Conservation (phyloP, 2,113 vertebrate species). For the Reinhardtius hippoglossoides region DNA sequence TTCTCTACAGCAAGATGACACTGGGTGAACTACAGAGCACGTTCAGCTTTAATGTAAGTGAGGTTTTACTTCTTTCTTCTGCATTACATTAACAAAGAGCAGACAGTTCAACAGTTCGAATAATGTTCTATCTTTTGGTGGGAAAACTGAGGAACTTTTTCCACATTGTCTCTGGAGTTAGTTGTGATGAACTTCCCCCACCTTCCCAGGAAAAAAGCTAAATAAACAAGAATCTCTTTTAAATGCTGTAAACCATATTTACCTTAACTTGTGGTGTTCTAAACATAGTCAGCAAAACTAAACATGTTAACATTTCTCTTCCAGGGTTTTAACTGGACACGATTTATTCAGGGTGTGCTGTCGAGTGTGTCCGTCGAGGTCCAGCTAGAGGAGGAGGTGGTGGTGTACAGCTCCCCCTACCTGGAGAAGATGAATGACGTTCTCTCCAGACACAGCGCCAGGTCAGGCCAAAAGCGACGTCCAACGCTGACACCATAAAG, state of each 20-base stretch:
- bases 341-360: constrained; percentile 90
- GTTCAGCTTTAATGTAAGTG: constrained; percentile 88
- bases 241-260: too few relatives aligned
- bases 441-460: constrained; percentile 86
- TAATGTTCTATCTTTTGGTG: too few relatives aligned
- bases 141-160: too few relatives aligned
- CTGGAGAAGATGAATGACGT: constrained; percentile 89
- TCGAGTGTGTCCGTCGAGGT: constrained; percentile 86
- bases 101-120: neutral
- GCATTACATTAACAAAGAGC: neutral
- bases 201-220: too few relatives aligned
- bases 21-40: constrained; percentile 87
- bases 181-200: too few relatives aligned
- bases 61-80: constrained; percentile 9
- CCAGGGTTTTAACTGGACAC: constrained; percentile 96
- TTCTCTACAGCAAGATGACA: constrained; percentile 95
- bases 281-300: neutral
- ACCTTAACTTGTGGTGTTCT: too few relatives aligned
- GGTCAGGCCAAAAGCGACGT: constrained; percentile 76
- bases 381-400: constrained; percentile 87
- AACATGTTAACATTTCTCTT: neutral
- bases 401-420: constrained; percentile 92
- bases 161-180: too few relatives aligned
- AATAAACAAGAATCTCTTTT: too few relatives aligned
- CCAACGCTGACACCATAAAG: neutral